A percentile compares a stretch with the other conserved stretches of the same genome.
These are phyloP conservation scores for Rhizoglyphus robini DNA, from an alignment of 1,140 invertebrate species.

Conservation along the genomic window DNA sequence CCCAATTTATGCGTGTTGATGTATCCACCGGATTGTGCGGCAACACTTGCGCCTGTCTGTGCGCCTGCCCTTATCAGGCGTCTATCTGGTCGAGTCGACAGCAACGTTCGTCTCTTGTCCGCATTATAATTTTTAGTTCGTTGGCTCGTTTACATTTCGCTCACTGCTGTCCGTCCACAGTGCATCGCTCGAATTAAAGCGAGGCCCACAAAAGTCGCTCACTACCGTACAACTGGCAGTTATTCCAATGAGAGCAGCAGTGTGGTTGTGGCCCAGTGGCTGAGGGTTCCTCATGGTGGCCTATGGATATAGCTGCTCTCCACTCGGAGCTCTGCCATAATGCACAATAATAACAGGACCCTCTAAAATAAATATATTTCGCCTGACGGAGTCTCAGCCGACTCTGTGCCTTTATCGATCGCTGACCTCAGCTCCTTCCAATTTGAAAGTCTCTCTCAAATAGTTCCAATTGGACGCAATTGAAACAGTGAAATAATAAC, in stretches of 20 bases:
- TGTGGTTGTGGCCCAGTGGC: too few species aligned
- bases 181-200: conserved; percentile 4
- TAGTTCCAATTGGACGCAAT: background rate
- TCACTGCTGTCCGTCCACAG: background rate
- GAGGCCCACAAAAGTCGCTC: background rate
- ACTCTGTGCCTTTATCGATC: conserved; percentile 1
- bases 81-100: too few species aligned
- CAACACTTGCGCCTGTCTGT: background rate
- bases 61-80: background rate
- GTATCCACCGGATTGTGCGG: background rate
- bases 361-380: too few species aligned
- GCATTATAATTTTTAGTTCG: background rate
- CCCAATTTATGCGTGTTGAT: conserved; percentile 10
- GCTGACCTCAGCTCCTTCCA: background rate
- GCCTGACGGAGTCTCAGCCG: too few species aligned
- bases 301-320: too few species aligned
- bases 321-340: too few species aligned
- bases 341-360: too few species aligned
- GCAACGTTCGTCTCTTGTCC: too few species aligned
- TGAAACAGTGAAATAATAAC: conserved; percentile 1
- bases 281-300: too few species aligned
- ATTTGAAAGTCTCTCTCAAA: conserved; percentile 3
- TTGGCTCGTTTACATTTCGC: conserved; percentile 13
- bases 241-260: too few species aligned
- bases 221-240: background rate